A percentile compares a stretch with the other conserved stretches of the same genome.
Conservation (phyloP, 2,797 vertebrate genomes). For the Discoglossus pictus region DNA sequence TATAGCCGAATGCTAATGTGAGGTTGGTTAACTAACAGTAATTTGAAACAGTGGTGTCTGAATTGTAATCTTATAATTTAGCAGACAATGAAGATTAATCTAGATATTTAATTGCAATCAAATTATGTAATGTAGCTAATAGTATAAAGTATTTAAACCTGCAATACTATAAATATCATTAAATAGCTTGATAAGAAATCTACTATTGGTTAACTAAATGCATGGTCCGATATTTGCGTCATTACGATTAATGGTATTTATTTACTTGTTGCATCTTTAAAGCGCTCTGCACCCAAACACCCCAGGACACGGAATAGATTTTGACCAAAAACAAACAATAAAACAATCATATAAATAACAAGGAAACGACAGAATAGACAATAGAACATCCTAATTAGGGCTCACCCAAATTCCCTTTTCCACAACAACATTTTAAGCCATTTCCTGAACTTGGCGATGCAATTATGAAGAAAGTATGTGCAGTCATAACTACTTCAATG, state of each 20-base stretch:
- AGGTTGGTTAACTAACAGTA: too few relatives aligned
- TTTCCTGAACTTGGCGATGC: conserved; percentile 45
- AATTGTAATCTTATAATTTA: too few relatives aligned
- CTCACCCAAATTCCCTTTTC: conserved; percentile 52
- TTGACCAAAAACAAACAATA: conserved; percentile 51
- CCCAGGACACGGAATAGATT: conserved; percentile 43
- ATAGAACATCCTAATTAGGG: conserved; percentile 52
- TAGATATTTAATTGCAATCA: too few relatives aligned
- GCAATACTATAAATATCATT: conserved; percentile 10
- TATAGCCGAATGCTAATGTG: too few relatives aligned
- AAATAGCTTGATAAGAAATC: too few relatives aligned
- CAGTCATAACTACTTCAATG: conserved; percentile 30
- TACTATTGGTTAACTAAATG: conserved; percentile 13
- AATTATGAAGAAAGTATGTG: conserved; percentile 39
- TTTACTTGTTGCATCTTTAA: conserved; percentile 46
- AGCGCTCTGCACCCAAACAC: conserved; percentile 38
- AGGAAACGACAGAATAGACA: conserved; percentile 49
- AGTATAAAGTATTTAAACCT: conserved; percentile 14
- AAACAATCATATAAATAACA: conserved; percentile 53
- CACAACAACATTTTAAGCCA: conserved; percentile 48
- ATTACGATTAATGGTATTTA: conserved; percentile 42
- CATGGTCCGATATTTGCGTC: conserved; percentile 43
- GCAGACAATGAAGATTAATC: too few relatives aligned
- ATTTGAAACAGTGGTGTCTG: too few relatives aligned
- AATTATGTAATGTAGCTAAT: too few relatives aligned